Evolutionary conservation across 1,140 invertebrate genomes (phyloP), one percentile per base, ranked within the genome.

Genomic region (Zaprionus ghesquierei): DNA sequence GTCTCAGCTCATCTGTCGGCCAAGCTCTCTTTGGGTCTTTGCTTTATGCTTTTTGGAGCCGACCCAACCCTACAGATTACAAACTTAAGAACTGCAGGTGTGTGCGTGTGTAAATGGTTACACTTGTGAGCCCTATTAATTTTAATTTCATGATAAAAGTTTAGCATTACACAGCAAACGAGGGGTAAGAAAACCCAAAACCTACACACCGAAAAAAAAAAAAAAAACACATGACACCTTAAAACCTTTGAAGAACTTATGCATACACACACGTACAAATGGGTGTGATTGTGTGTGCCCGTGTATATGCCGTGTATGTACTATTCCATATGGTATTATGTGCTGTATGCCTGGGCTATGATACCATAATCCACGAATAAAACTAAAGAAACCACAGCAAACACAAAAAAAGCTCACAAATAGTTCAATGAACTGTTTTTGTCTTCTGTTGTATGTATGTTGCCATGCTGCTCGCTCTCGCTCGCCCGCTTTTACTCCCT

Each of bases 361-460:
- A 89, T 89, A 82, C 84, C 84, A 89, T 89, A 89, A 89, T 89
- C 84, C 84, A 89, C 84, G 84, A 89, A 89, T 89, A 89, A 89
- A 89, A 89, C 84, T 77, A 84, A 89, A 84, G 84, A 89, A 89
- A 82, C 84, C 77, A 79, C 64, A 56, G 76, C 66, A 70, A 69
- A 69, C 66, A 75, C 62, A 69, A 69, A 73, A 89, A 90, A 90
- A 90, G 86, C 87, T 90, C 86, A 90, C 86, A 87, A 90, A 90
- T 90, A 90, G 86, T 90, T 90, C 86, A 90, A 86, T 90, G 86
- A 90, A 90, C 86, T 87, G 81, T 69, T 77, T 79, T 86, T 86
- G 75, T 86, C 78, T 69, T 78, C 49, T 70, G 71, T 22, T 15
- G 35, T 41, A 33, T n/a, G 35, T 75, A 87, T 86, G 82, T 86